Base-by-base conservation (phyloP, 2,888 invertebrate species). In the Steinernema scapterisci region DNA sequence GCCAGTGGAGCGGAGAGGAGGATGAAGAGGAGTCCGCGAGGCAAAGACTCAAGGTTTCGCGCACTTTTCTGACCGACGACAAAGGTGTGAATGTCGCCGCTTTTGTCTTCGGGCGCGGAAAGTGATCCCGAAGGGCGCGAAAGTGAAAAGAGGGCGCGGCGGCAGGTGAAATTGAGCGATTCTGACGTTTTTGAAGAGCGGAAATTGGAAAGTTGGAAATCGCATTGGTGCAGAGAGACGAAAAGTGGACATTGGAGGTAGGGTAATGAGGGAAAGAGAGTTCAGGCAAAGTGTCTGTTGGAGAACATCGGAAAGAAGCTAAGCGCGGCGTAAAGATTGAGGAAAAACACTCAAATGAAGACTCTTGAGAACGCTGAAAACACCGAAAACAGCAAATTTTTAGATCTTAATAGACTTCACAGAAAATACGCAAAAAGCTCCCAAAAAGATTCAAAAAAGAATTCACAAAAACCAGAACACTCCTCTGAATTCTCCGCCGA, bases 81-180 rank as follows among this genome's bases (percentile, higher is more conserved):
- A 63, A 31, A 27, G 63, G 63, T 63, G 63, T 63, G 63, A 63
- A 63, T 63, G 63, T 27, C 63, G 31, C 19, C 63, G 27, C 63
- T 63, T 52, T 63, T 63, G 63, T 63, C 63, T 63, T 31, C 63
- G 48, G 19, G 48, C 48, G 27, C 54, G 63, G 27, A 27, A 63
- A 16, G 63, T 6, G 31, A 13, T 11, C 27, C 63, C 63, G 63
- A 52, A 23, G 23, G 52, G 38, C 9, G 63, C 38, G 31, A 38
- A 63, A 63, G 63, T 21, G 54, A 23, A 21, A 21, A 11, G 23
- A 54, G 63, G 16, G 7, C 9, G 63, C 16, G 63, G 48, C 19
- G 48, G 13, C 48, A 48, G 48, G 48, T 38, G 38, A 38, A 38
- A 38, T 38, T 38, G 38, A 38, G 38, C 38, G 38, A 38, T 38